Evolutionary conservation across 2,113 vertebrate genomes (phyloP).

Genomic region (Myrmecobius fasciatus): DNA sequence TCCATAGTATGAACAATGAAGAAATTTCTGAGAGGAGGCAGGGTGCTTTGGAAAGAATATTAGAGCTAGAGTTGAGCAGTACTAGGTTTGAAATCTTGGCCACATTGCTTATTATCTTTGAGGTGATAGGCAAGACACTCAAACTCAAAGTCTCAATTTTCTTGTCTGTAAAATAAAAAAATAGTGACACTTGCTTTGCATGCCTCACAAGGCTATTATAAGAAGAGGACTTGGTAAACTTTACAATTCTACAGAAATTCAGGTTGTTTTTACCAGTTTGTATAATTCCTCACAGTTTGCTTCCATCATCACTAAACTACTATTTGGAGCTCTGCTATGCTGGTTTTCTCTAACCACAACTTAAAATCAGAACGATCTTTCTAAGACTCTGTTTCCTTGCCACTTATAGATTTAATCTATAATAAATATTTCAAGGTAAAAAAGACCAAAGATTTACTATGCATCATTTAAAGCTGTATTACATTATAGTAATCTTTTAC

Average conservation of each 20-base stretch:
- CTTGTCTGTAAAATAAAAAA: neutral
- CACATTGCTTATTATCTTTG: neutral
- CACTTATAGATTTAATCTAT: neutral
- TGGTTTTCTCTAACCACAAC: neutral
- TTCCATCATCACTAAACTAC: neutral
- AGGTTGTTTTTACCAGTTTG: neutral
- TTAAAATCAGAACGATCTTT: neutral
- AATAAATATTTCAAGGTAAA: neutral
- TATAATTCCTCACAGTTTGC: neutral
- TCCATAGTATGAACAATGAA: neutral
- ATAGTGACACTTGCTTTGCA: neutral
- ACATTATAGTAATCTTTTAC: neutral
- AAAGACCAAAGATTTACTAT: neutral
- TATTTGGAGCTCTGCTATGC: neutral
- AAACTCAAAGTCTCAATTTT: neutral
- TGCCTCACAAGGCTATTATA: neutral
- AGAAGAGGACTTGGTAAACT: neutral
- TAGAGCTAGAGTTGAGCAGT: neutral
- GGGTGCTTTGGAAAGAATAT: neutral
- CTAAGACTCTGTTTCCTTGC: neutral
- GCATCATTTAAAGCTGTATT: neutral
- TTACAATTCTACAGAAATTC: neutral
- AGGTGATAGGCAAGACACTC: neutral
- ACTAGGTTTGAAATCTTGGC: neutral
- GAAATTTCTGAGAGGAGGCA: neutral